phyloP scores from a whole-genome alignment of 2,797 vertebrate species.

The Spheniscus humboldti region DNA sequence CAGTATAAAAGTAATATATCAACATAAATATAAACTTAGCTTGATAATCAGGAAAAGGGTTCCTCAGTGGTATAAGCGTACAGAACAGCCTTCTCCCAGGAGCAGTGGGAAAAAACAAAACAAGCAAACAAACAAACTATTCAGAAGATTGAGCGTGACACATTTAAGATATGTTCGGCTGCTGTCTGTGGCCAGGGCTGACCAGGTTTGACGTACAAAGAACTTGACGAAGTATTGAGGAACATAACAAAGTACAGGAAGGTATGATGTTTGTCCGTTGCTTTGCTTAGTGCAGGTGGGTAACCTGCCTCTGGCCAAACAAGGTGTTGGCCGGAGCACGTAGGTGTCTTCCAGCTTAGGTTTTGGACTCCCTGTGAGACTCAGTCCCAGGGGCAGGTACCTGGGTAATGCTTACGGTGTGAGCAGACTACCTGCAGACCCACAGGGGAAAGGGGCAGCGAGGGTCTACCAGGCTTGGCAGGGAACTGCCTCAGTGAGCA shows the following conservation, averaged over 20 bases:
- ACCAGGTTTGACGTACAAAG: neutral
- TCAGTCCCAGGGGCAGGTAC: neutral
- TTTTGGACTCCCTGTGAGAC: too few species aligned
- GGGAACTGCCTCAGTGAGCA: too few species aligned
- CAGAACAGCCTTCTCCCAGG: neutral
- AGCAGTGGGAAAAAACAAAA: neutral
- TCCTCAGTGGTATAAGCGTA: neutral
- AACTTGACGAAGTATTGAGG: neutral
- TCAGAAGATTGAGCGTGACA: rapidly evolving
- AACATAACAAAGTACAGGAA: neutral
- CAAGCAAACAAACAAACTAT: rapidly evolving
- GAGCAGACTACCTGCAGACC: neutral
- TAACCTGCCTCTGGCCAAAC: neutral
- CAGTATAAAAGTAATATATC: neutral
- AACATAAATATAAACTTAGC: neutral
- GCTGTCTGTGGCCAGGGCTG: neutral
- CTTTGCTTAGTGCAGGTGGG: neutral
- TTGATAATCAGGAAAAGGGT: neutral
- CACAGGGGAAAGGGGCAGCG: neutral
- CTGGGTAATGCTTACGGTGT: neutral
- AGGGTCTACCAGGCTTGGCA: neutral
- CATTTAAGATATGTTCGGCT: neutral
- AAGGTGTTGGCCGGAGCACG: neutral
- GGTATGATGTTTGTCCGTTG: neutral
- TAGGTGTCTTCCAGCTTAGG: neutral